Evolutionary conservation across 35 echinoderm and acorn worm genomes (phyloP), one percentile per base, ranked within the genome.

Genomic region (Nesometra sesokonis): DNA sequence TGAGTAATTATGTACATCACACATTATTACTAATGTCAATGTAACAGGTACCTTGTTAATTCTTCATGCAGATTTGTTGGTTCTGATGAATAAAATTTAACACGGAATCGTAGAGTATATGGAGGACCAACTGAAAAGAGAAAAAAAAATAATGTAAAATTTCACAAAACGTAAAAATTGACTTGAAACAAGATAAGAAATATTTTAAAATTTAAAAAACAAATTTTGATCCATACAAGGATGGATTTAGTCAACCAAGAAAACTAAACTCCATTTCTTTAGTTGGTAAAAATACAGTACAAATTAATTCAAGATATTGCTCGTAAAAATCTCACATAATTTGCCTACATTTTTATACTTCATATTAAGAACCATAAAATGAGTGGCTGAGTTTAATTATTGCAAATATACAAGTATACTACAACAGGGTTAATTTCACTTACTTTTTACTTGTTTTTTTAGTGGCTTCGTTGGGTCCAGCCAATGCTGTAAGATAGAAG

Each of bases 51-150:
- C 94, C 89, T 97, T 93, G 94, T 97, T 43, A 93, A 85, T 91
- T 97, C 94, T 89, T 97, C 94, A 78, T 90, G 91, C 82, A 97
- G 78, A 83, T 97, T 97, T 82, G 88, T 97, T 32, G 94, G 94
- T 77, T 97, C 94, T 88, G 94, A 97, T 30, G 94, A 97, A 57
- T 97, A 97, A 79, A 97, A 97, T 88, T 97, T 97, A 29, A 97
- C 94, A 85, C 84, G 57, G 77, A 97, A 93, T 88, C 84, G 29
- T 35, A 97, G 82, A 35, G 86, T 87, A 84, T 90, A 97, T 27
- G 94, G 94, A 46, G 91, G 91, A n/a, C 88, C 89, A 86, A 82
- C 94, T 97, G 85, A 9, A 97, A 46, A 37, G 35, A 46, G n/a
- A 79, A 17, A 27, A 79, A 79, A 32, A 13, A 79, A 30, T 32